phyloP scores from a whole-genome alignment of 92 coral and sea anemone species.

The Zoanthus solanderi region DNA sequence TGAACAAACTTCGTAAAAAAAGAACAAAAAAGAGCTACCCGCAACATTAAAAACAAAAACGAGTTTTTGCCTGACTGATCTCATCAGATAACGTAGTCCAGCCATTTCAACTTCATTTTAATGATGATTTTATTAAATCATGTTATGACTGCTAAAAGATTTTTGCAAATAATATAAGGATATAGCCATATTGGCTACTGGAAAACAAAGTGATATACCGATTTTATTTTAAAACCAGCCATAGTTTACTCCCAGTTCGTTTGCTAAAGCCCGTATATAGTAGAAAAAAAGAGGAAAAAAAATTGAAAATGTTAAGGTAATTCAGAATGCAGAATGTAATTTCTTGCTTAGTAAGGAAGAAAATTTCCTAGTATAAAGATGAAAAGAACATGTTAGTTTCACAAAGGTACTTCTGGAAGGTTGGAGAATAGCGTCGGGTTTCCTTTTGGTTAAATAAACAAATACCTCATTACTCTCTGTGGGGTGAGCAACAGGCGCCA shows the following conservation, averaged over 20 bases:
- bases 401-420: not conserved
- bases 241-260: too few species aligned
- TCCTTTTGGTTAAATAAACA: not conserved
- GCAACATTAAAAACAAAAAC: not conserved
- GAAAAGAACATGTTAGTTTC: not conserved
- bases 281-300: not conserved
- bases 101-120: not conserved
- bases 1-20: not conserved
- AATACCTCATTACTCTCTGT: not conserved
- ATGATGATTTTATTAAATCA: not conserved
- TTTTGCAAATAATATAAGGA: not conserved
- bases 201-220: too few species aligned
- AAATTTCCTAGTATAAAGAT: not conserved
- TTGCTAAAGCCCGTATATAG: too few species aligned
- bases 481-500: not conserved
- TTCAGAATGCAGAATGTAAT: not conserved
- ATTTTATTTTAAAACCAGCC: too few species aligned
- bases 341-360: not conserved
- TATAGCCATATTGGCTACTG: not conserved
- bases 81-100: not conserved
- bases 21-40: not conserved
- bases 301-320: not conserved
- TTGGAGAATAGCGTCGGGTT: conserved; percentile 5
- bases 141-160: not conserved
- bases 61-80: not conserved